Percentiles rank a stretch among this genome's conserved stretches.
Conservation (phyloP, 2,797 vertebrate species). For the Enteromius argenteus region DNA sequence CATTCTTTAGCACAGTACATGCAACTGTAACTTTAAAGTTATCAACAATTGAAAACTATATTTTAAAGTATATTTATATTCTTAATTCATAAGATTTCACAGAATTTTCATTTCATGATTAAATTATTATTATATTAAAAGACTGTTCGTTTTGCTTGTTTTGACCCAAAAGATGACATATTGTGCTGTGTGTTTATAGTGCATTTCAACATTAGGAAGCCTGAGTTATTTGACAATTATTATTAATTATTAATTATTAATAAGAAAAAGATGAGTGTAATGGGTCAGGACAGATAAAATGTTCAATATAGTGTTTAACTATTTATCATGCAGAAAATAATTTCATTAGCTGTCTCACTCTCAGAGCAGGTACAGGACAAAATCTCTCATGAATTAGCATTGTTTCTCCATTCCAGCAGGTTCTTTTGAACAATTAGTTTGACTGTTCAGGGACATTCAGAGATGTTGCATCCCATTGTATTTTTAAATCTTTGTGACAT, state of each 20-base stretch:
- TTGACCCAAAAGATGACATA: not conserved
- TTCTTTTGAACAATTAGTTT: conserved; percentile 63
- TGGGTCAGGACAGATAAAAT: not conserved
- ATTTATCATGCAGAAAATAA: conserved; percentile 7
- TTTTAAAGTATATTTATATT: not conserved
- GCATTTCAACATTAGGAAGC: not conserved
- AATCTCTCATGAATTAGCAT: conserved; percentile 31
- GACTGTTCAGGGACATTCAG: conserved; percentile 63
- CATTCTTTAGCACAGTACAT: not conserved
- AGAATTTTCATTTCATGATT: not conserved
- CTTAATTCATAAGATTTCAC: conserved; percentile 1
- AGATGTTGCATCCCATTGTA: conserved; percentile 67
- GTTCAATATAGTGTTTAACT: not conserved
- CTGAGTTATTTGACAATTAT: not conserved
- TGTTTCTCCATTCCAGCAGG: conserved; percentile 57
- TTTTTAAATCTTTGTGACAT: conserved; percentile 67
- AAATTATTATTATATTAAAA: not conserved
- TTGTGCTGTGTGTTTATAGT: not conserved
- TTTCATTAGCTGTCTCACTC: not conserved
- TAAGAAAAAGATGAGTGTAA: not conserved
- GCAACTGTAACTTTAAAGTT: not conserved
- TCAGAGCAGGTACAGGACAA: conserved; percentile 14
- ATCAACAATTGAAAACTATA: not conserved
- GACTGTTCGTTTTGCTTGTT: not conserved
- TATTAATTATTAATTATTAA: no score